A percentile compares a stretch with the other conserved stretches of the same genome.
phyloP scores from a whole-genome alignment of 2,888 invertebrate species.

The Branchipolynoe longqiensis region DNA sequence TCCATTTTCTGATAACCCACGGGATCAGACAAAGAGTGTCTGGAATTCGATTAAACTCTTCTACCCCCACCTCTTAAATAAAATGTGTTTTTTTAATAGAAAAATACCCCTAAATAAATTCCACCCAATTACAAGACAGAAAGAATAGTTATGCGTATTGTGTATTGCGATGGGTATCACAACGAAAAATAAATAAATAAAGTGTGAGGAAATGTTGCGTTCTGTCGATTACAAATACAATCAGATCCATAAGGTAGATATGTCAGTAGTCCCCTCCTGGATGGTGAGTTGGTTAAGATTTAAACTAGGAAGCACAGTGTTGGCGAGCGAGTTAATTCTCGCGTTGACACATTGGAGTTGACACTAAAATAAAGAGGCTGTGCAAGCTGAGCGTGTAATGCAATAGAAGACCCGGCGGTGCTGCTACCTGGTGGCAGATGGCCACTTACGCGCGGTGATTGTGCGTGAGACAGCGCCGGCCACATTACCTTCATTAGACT shows the following conservation, averaged over 20 bases:
- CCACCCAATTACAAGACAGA: not conserved
- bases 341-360: conserved; percentile 7
- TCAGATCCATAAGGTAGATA: too few species aligned
- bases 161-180: too few species aligned
- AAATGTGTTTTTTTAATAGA: too few species aligned
- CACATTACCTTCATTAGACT: conserved; percentile 53
- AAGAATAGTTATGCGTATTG: too few species aligned
- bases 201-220: too few species aligned
- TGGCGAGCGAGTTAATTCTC: not conserved
- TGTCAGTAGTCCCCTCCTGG: too few species aligned
- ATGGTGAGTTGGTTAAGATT: too few species aligned
- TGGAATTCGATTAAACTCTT: not conserved
- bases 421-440: conserved; percentile 46
- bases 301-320: too few species aligned
- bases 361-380: conserved; percentile 43
- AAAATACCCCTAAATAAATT: not conserved
- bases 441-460: conserved; percentile 46
- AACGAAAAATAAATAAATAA: too few species aligned
- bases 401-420: conserved; percentile 32
- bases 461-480: conserved; percentile 5
- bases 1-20: conserved; percentile 26
- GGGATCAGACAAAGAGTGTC: not conserved
- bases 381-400: conserved; percentile 48
- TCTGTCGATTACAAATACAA: too few species aligned
- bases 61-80: too few species aligned